A percentile compares a stretch with the other conserved stretches of the same genome.
Conservation (phyloP, 2,113 vertebrate species). For the Oryctolagus cuniculus region DNA sequence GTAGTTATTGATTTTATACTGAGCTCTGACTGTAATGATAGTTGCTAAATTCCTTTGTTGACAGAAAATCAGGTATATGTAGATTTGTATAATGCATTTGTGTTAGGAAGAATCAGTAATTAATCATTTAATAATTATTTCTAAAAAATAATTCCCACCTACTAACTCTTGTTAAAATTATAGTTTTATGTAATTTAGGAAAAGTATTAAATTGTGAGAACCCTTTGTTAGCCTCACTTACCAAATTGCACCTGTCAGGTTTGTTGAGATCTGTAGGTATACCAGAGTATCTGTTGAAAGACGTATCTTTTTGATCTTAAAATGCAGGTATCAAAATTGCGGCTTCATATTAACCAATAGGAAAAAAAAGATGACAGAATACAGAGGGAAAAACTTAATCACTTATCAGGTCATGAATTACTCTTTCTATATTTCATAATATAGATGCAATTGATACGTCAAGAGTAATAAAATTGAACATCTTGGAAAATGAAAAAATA, state of each 20-base stretch:
- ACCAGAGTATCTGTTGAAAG: constrained; percentile 46
- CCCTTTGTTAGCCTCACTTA: not conserved
- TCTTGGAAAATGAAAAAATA: constrained; percentile 51
- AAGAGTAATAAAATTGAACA: constrained; percentile 63
- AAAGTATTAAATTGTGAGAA: constrained; percentile 4
- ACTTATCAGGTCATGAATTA: constrained; percentile 77
- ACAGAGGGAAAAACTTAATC: constrained; percentile 71
- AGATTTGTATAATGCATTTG: not conserved
- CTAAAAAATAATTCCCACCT: not conserved
- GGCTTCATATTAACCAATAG: constrained; percentile 46
- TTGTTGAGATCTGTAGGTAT: not conserved
- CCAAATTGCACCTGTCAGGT: not conserved
- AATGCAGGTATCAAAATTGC: constrained; percentile 43
- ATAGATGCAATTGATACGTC: constrained; percentile 54
- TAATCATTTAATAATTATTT: constrained; percentile 41
- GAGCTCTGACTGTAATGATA: constrained; percentile 14
- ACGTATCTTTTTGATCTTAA: constrained; percentile 54
- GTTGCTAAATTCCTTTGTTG: constrained; percentile 24
- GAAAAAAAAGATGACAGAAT: constrained; percentile 61
- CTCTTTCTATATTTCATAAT: constrained; percentile 73
- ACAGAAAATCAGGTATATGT: constrained; percentile 1
- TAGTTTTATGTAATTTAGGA: constrained; percentile 41
- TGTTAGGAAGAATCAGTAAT: constrained; percentile 30
- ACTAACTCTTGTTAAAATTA: constrained; percentile 4
- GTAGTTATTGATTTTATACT: constrained; percentile 66